Evolutionary conservation across 2,113 vertebrate genomes (phyloP), one percentile per base, ranked within the genome.

Genomic region (Eudyptes chrysolophus): DNA sequence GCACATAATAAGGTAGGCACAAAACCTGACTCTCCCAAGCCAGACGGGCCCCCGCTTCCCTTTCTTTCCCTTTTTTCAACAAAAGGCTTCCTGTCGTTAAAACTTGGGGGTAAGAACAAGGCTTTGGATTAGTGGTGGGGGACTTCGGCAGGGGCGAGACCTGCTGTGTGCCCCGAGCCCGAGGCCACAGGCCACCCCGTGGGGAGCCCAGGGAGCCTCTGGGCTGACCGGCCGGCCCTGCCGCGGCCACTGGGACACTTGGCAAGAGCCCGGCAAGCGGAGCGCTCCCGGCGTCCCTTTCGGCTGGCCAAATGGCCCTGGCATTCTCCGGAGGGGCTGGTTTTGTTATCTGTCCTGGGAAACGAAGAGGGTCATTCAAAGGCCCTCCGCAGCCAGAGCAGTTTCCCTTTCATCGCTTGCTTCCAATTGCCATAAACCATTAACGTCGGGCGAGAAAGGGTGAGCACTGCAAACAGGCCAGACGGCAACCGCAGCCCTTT

Each of bases 201-300:
- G 66, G 30, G 34, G 61, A 86, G 42, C 48, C 7, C 48, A 10
- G 17, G 48, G 46, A 93, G n/a, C 51, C n/a, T 51, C 46, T 1
- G 29, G 38, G 27, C 7, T 71, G 32, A 44, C 9, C 6, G 4
- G 7, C 9, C 20, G 10, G 65, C 18, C 26, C 24, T n/a, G 17
- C n/a, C 2, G 4, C 0, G 14, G 51, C 38, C 62, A 5, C 66
- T 0, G 1, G n/a, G 61, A 72, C 34, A 5, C 21, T 46, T 9
- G 49, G 80, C 26, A 42, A 68, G 29, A 68, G 16, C 40, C 84
- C 4, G 26, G 68, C 20, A 44, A 69, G 8, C 4, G 3, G 19
- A 13, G 30, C 26, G 61, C 30, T 27, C n/a, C 19, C 22, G 24
- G 80, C 10, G 1, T 55, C 66, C 42, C 64, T 51, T 13, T 29